Base-by-base conservation (phyloP, 2,888 invertebrate genomes). In the Ashinkailepas kermadecensis region DNA sequence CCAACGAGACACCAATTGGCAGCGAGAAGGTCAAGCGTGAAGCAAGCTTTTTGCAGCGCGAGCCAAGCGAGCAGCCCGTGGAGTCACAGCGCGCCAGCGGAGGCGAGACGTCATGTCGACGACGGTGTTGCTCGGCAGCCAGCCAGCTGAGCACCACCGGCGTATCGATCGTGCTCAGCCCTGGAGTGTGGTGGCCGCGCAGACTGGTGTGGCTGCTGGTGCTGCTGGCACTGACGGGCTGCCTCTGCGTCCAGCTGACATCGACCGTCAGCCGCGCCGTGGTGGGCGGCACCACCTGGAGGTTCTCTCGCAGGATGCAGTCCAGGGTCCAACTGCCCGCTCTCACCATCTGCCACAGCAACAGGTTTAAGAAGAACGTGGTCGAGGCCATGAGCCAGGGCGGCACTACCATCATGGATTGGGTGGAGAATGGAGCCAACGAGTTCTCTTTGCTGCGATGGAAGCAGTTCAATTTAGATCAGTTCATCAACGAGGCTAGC, bases 161-260 rank as follows among this genome's bases (percentile, higher is more conserved):
- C 15, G 25, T 70, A n/a, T 12, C 25, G 13, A 70, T 70, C 70
- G 70, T 70, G 70, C 70, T 70, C 15, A 54, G 54, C 54, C 4
- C 7, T 7, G 25, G 15, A 7, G 70, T 54, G 2, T 39, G 70
- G 15, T 70, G 70, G 70, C 70, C 54, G 18, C 70, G 70, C 39
- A 39, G 70, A 7, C 70, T 70, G 70, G 15, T 70, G 6, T 70
- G 70, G 70, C 70, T 70, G 39, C 70, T 70, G 39, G 70, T 70
- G 70, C 70, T 70, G 70, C 39, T 70, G n/a, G 39, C 8, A 6
- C 70, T 70, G 39, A 12, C 18, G 15, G 67, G 4, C 67, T 9
- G 13, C 23, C 65, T 64, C 11, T 39, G 70, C 18, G 23, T 70
- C 0, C 81, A 70, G 54, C 70, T 70, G 39, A 18, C 9, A 8